These are phyloP conservation scores for Solenopsis fugax DNA, from an alignment of 1,140 invertebrate species.

Conservation along the genomic window DNA sequence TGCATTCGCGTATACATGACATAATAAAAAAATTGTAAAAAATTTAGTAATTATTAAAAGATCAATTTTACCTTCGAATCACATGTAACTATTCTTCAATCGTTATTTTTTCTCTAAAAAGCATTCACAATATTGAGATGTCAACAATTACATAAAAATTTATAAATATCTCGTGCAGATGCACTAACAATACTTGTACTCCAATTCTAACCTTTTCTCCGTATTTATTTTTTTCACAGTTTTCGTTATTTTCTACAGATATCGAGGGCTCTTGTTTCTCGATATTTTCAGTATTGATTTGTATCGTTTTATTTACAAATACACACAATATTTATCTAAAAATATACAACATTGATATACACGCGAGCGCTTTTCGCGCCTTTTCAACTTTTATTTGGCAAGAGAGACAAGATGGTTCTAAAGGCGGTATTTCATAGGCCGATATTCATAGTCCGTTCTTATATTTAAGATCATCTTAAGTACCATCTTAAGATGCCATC, in stretches of 20 bases:
- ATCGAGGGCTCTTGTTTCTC: not conserved
- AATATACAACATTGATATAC: not conserved
- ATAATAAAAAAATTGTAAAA: slow-evolving; percentile 4
- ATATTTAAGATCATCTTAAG: no score
- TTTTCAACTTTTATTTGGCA: not conserved
- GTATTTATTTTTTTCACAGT: not conserved
- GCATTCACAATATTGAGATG: not conserved
- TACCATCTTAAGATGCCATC: no score
- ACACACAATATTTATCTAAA: not conserved
- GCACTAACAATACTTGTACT: not conserved
- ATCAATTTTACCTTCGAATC: not conserved
- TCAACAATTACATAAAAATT: not conserved
- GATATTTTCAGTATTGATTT: not conserved
- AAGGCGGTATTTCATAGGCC: slow-evolving; percentile 1
- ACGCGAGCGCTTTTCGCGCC: not conserved
- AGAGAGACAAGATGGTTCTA: not conserved
- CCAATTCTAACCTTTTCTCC: slow-evolving; percentile 13
- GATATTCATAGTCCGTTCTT: no score
- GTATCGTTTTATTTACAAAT: not conserved
- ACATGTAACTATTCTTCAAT: not conserved
- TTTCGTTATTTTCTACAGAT: not conserved
- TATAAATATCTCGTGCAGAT: not conserved
- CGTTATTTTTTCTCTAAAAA: not conserved
- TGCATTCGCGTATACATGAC: not conserved
- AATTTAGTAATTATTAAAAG: not conserved